phyloP scores from a whole-genome alignment of 2,888 invertebrate species.

The Drosophila demipolita region DNA sequence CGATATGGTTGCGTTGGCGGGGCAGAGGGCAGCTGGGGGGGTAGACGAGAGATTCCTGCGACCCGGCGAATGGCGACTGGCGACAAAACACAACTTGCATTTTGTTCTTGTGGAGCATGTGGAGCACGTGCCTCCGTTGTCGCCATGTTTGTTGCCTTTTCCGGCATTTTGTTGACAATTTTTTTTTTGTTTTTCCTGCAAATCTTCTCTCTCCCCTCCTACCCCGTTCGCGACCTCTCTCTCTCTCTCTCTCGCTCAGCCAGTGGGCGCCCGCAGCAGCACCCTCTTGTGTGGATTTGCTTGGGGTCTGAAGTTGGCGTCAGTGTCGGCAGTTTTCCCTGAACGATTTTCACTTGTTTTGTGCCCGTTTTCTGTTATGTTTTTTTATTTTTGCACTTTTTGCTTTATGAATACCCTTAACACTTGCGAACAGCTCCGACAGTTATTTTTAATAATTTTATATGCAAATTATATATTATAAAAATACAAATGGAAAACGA shows the following conservation, averaged over 20 bases:
- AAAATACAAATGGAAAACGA: not conserved
- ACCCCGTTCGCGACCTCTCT: not conserved
- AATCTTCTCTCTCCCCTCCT: not conserved
- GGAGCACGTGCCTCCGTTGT: slow-evolving; percentile 67
- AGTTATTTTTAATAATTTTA: not conserved
- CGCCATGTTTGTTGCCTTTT: slow-evolving; percentile 77
- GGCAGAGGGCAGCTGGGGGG: not conserved
- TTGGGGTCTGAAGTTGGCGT: slow-evolving; percentile 57
- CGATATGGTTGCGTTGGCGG: not conserved
- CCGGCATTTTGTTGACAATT: slow-evolving; percentile 80
- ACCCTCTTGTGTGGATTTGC: slow-evolving; percentile 64
- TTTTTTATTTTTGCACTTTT: slow-evolving; percentile 9
- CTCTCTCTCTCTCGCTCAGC: not conserved
- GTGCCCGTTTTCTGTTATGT: slow-evolving; percentile 41
- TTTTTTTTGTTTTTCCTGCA: slow-evolving; percentile 17
- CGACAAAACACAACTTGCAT: slow-evolving; percentile 38
- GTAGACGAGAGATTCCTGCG: not conserved
- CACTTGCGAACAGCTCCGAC: not conserved
- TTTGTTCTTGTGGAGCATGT: slow-evolving; percentile 61
- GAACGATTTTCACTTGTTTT: slow-evolving; percentile 78
- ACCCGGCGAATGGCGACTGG: slow-evolving; percentile 20
- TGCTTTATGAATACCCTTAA: slow-evolving; percentile 31
- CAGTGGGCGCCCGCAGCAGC: not conserved
- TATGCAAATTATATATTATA: not conserved
- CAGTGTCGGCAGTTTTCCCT: slow-evolving; percentile 66